These are phyloP conservation scores for Drepanosiphum platanoidis DNA, from an alignment of 2,888 invertebrate genomes.

Conservation along the genomic window DNA sequence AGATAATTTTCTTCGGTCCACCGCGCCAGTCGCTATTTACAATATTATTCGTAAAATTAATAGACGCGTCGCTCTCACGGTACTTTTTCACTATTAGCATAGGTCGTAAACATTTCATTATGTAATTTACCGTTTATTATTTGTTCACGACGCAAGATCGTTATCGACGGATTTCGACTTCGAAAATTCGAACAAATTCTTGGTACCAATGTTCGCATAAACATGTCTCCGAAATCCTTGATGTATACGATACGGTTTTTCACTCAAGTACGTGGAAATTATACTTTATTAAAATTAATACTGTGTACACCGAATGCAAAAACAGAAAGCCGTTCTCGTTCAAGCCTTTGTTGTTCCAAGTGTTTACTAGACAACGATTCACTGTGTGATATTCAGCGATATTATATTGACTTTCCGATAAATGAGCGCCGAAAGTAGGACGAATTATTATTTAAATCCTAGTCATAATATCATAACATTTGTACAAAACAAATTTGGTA, in stretches of 20 bases:
- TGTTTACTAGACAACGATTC: not conserved
- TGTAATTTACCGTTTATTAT: conserved; percentile 25
- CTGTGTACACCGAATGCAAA: not conserved
- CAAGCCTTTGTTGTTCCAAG: not conserved
- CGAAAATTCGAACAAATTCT: not conserved
- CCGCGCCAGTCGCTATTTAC: too few species aligned
- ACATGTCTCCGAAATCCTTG: not conserved
- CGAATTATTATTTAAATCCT: not conserved
- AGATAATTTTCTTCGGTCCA: too few species aligned
- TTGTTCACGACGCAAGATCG: not conserved
- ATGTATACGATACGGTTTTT: too few species aligned
- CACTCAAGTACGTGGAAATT: not conserved
- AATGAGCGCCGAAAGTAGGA: not conserved
- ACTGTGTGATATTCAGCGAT: not conserved
- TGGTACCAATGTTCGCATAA: not conserved
- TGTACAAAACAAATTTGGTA: not conserved
- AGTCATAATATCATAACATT: not conserved
- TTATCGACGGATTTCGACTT: conserved; percentile 1
- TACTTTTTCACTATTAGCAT: too few species aligned
- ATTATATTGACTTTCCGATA: not conserved
- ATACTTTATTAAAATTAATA: not conserved
- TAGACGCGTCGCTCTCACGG: not conserved
- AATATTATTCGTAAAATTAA: too few species aligned
- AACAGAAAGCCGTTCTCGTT: not conserved
- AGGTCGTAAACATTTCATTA: not conserved